Evolutionary conservation across 2,797 vertebrate genomes (phyloP).

Genomic region (Melanotaenia parkinsoni): DNA sequence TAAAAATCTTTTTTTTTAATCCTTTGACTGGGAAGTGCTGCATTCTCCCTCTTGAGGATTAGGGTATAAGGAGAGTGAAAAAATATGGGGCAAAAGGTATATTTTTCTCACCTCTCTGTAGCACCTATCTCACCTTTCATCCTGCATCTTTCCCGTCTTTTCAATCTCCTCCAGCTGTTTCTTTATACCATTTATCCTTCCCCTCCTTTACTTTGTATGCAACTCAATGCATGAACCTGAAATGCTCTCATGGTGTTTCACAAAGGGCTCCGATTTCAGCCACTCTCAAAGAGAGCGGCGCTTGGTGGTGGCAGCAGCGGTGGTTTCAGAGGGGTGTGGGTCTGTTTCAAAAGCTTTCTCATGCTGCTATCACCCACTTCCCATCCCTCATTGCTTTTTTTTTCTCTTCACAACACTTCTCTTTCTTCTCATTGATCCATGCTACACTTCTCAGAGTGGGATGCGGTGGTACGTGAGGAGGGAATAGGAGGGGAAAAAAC

Average conservation of each 20-base stretch:
- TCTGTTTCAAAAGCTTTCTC: conserved; percentile 65
- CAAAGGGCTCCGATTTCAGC: conserved; percentile 72
- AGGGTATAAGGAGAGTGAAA: conserved; percentile 49
- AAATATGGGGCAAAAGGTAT: conserved; percentile 34
- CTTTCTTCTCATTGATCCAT: conserved; percentile 12
- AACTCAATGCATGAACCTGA: conserved; percentile 48
- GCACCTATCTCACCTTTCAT: conserved; percentile 66
- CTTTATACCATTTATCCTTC: conserved; percentile 49
- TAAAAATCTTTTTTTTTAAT: conserved; percentile 67
- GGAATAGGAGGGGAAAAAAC: conserved; percentile 8
- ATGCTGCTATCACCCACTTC: conserved; percentile 33
- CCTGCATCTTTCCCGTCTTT: conserved; percentile 39
- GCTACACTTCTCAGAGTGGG: conserved; percentile 11
- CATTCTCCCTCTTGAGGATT: conserved; percentile 67
- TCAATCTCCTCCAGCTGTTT: conserved; percentile 25
- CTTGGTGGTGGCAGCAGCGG: not conserved
- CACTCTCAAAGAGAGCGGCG: conserved; percentile 52
- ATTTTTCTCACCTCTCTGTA: conserved; percentile 64
- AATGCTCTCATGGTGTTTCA: conserved; percentile 67
- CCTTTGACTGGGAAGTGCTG: conserved; percentile 57
- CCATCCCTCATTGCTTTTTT: conserved; percentile 3
- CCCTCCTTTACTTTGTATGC: conserved; percentile 57
- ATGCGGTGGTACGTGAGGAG: conserved; percentile 31
- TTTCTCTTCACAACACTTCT: conserved; percentile 11
- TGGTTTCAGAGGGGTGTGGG: conserved; percentile 19